These are phyloP conservation scores for Echinops telfairi DNA, from an alignment of 2,113 vertebrate species.

Conservation along the genomic window DNA sequence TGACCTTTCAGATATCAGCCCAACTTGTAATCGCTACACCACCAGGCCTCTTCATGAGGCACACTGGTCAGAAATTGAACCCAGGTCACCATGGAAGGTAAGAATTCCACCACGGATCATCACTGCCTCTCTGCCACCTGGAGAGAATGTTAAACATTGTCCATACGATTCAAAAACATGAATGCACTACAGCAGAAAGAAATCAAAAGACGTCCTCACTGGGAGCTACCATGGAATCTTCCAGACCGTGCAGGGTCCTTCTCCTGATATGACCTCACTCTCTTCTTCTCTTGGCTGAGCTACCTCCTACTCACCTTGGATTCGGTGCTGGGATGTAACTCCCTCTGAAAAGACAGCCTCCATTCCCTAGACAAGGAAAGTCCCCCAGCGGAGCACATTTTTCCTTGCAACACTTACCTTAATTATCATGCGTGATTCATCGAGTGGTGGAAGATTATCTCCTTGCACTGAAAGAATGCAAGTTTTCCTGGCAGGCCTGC, in stretches of 20 bases:
- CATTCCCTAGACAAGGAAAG: not conserved
- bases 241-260: not conserved
- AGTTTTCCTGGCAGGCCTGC: not conserved
- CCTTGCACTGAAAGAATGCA: conserved; percentile 12
- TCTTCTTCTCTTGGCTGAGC: not conserved
- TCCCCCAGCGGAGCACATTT: not conserved
- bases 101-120: not conserved
- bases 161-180: too few species aligned
- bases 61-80: not conserved
- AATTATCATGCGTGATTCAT: conserved; percentile 26
- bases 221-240: not conserved
- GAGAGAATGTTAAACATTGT: not conserved
- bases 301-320: not conserved
- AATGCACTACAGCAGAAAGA: not conserved
- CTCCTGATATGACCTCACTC: not conserved
- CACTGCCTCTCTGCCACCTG: not conserved
- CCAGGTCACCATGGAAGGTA: not conserved
- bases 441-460: not conserved
- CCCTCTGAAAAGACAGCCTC: not conserved
- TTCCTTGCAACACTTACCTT: not conserved
- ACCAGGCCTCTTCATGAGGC: not conserved
- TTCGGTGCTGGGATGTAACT: not conserved
- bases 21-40: too few species aligned
- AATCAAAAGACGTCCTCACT: not conserved
- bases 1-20: too few species aligned